Base-by-base conservation (phyloP, 2,888 invertebrate species). In the Gonocerus acuteangulatus region DNA sequence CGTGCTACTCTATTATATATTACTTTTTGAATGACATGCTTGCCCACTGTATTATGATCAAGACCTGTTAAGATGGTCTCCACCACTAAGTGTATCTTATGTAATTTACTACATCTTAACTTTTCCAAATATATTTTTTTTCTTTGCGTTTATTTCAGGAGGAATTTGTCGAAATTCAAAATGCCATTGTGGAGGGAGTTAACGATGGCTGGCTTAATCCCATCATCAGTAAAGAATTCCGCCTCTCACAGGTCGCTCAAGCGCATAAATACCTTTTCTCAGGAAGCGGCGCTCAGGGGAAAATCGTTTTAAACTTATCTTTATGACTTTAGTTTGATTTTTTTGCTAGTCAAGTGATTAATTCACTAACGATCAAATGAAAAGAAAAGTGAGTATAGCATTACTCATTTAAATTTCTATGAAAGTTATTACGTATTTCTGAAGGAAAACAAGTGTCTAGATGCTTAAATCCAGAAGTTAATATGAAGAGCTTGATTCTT, bases 191-290 rank as follows among this genome's bases (percentile, higher is more conserved):
- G n/a, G 68, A 71, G 15, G 77, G 76, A 2, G 72, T 75, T 36
- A 69, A 71, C 52, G 67, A 69, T 22, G 77, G 76, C 1, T 75
- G 74, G 74, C 56, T 78, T 32, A 69, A 68, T 19, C 78, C 78
- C 2, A 68, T 74, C 4, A 70, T 79, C n/a, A 72, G 72, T 23
- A 71, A 71, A 48, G 72, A 72, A 45, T 78, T 74, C 64, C 58
- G 70, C 6, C 65, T 78, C 51, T 72, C 71, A 1, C 69, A 76
- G 34, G 75, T 73, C 19, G 67, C 70, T 7, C 64, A 71, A 48
- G 76, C 77, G 13, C 78, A 78, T 62, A 62, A 71, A 39, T 74
- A 76, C 52, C 71, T 78, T 62, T 75, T 77, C 47, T 45, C 45
- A 13, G 60, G 73, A 57, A 66, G 68, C 7, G 72, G 71, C 18